These are phyloP conservation scores for Phaenicophaeus curvirostris DNA, from an alignment of 2,797 vertebrate genomes.

Conservation along the genomic window DNA sequence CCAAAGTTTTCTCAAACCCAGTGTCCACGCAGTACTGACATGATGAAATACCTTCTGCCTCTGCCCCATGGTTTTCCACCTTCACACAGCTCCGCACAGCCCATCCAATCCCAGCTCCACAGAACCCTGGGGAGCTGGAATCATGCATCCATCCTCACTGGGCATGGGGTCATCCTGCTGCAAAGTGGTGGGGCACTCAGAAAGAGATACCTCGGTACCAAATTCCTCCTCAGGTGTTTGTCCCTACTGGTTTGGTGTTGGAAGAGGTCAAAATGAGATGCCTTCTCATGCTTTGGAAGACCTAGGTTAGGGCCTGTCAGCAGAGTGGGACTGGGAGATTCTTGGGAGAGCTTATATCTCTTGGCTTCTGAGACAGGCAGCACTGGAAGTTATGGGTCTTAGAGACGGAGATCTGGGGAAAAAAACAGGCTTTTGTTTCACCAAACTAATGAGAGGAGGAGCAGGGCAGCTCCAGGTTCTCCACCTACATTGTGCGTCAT, in stretches of 20 bases:
- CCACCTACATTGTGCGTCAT: no score
- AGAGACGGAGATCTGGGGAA: not conserved
- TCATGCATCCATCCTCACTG: fast-evolving
- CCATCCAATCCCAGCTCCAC: fast-evolving
- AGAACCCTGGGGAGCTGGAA: not conserved
- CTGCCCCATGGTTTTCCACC: not conserved
- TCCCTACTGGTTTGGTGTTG: not conserved
- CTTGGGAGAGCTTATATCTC: not conserved
- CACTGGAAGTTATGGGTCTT: not conserved
- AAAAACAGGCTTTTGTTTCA: not conserved
- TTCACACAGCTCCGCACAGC: not conserved
- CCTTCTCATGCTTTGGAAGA: not conserved
- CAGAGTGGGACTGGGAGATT: not conserved
- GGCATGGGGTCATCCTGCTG: not conserved
- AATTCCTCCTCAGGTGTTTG: not conserved
- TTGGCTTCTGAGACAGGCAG: not conserved
- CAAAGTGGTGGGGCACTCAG: not conserved
- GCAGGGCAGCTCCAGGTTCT: not conserved
- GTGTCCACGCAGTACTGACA: not conserved
- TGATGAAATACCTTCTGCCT: not conserved
- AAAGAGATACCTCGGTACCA: not conserved
- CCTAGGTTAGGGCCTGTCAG: not conserved
- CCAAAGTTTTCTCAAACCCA: not conserved
- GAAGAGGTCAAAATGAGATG: not conserved
- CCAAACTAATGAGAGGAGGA: not conserved